These are phyloP conservation scores for Penelope pileata DNA, from an alignment of 2,113 vertebrate genomes.

Conservation along the genomic window DNA sequence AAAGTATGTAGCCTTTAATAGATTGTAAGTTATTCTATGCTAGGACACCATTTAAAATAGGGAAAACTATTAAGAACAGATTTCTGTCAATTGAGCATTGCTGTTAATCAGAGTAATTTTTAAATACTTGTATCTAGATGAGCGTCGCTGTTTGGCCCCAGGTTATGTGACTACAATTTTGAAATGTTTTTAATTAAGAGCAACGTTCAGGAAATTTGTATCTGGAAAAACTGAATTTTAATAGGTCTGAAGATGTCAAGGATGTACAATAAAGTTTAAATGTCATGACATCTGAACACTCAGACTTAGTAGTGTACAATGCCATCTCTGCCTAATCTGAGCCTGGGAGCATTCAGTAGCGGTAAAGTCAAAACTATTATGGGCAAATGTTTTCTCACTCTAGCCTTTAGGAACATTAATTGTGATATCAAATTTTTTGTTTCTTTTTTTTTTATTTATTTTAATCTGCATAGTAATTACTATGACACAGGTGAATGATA, in stretches of 20 bases:
- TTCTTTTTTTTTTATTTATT: neutral
- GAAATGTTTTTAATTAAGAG: slow-evolving; percentile 13
- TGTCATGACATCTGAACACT: neutral
- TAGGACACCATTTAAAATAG: neutral
- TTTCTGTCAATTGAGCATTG: slow-evolving; percentile 6
- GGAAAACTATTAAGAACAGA: neutral
- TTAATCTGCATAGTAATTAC: neutral
- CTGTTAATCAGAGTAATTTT: slow-evolving; percentile 33
- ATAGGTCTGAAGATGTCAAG: neutral
- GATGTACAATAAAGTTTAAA: neutral
- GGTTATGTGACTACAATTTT: neutral
- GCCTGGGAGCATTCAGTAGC: neutral
- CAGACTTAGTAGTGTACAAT: neutral
- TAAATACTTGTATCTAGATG: neutral
- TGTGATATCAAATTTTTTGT: fast-evolving
- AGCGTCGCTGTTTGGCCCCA: neutral
- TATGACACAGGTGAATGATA: neutral
- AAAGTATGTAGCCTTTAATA: neutral
- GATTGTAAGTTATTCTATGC: neutral
- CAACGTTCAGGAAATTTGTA: neutral
- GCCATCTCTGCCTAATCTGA: fast-evolving
- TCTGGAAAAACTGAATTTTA: neutral
- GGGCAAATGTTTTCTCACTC: neutral
- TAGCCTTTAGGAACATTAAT: neutral
- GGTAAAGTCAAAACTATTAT: neutral